Percentiles rank a stretch among this genome's conserved stretches.
phyloP scores from a whole-genome alignment of 2,888 invertebrate species.

The Hetaerina titia region DNA sequence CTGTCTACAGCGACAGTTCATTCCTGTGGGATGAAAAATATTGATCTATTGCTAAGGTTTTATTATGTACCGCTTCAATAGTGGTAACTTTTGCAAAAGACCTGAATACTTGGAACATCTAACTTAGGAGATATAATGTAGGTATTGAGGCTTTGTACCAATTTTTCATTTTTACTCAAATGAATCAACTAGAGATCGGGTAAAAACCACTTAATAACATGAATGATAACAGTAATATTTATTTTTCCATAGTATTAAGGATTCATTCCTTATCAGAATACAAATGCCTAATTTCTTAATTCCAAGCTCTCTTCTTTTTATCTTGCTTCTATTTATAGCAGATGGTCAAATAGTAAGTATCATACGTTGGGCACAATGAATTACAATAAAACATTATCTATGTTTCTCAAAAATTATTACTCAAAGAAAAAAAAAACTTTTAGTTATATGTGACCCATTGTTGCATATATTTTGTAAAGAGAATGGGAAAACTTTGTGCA shows the following conservation, averaged over 20 bases:
- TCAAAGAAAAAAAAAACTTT: background rate
- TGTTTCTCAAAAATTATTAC: background rate
- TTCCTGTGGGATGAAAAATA: constrained; percentile 40
- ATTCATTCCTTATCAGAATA: background rate
- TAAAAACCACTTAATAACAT: background rate
- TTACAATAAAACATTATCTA: background rate
- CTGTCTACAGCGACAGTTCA: constrained; percentile 62
- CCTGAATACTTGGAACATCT: constrained; percentile 21
- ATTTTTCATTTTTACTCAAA: background rate
- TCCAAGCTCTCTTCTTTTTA: background rate
- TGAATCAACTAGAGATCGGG: background rate
- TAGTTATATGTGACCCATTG: background rate
- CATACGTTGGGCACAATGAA: background rate
- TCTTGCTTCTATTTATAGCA: background rate
- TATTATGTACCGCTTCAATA: constrained; percentile 12
- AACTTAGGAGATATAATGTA: background rate
- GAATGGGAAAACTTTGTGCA: background rate
- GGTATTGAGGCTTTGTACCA: constrained; percentile 20
- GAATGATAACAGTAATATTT: background rate
- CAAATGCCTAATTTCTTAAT: background rate
- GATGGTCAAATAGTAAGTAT: background rate
- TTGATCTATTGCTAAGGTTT: constrained; percentile 51
- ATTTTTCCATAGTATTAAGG: background rate
- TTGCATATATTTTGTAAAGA: background rate
- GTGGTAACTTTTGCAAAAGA: background rate